Base-by-base conservation (phyloP, 2,888 invertebrate species). In the Nomada ruficornis region DNA sequence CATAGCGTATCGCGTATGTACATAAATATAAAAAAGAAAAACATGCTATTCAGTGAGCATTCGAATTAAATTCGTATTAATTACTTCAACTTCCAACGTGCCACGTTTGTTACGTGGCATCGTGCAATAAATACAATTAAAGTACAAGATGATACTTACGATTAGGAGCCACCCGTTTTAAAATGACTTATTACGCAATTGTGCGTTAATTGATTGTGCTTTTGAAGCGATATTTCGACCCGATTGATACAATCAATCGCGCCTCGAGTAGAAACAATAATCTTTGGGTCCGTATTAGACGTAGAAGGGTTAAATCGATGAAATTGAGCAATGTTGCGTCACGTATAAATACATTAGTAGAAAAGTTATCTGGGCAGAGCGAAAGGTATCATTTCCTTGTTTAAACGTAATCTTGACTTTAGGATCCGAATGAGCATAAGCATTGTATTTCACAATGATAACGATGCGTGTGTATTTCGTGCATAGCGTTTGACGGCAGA, bases 401-500 rank as follows among this genome's bases (percentile, higher is more conserved):
- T 29, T 26, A 26, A 65, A 68, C 50, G 50, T 65, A 70, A 84
- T 76, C 63, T 44, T 42, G 47, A 60, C 29, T 29, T 70, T 23
- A 20, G n/a, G n/a, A n/a, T 15, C 64, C 29, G 1, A 63, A 67
- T 29, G 57, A n/a, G 23, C 23, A 55, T 60, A 44, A 63, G 20
- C 26, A 52, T 69, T 62, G 36, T 63, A 50, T 69, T 69, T 55
- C 42, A 36, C 11, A 36, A 13, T 4, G 70, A 67, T 57, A 80
- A 83, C 52, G 63, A 57, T 42, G 18, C 20, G 23, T 44, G 36
- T 60, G 23, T 54, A 68, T 76, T 47, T 70, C 57, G 57, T 29
- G 60, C 59, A 47, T 69, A 64, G 68, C 20, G 55, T 20, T 71
- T 20, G 59, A 74, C 59, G 23, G 26, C n/a, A 60, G 71, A 86